Percentiles rank a stretch among this genome's conserved stretches.
Conservation (phyloP, 2,888 invertebrate genomes). For the Synanthedon myopaeformis region DNA sequence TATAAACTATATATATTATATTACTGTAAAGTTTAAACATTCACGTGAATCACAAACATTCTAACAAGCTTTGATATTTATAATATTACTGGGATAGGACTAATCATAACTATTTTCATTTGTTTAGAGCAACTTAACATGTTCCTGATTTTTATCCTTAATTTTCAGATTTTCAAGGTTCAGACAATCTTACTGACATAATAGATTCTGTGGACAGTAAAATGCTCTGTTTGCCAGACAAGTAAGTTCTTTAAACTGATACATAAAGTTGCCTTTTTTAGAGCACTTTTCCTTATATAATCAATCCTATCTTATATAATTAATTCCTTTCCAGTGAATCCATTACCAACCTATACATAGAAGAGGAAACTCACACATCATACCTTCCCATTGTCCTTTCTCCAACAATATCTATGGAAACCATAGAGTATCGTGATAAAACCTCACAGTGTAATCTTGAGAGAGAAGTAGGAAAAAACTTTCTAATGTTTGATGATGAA, state of each 20-base stretch:
- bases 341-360: constrained; percentile 25
- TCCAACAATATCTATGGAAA: constrained; percentile 17
- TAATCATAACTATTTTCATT: no score
- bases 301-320: background rate
- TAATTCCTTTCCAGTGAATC: constrained; percentile 30
- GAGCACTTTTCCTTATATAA: background rate
- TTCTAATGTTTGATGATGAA: constrained; percentile 51
- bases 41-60: no score
- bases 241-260: constrained; percentile 19
- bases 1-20: no score
- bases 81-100: no score
- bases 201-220: constrained; percentile 29
- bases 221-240: constrained; percentile 21
- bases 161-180: constrained; percentile 25
- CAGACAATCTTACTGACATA: constrained; percentile 25
- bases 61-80: no score
- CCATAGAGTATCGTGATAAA: constrained; percentile 28
- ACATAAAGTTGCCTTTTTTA: background rate
- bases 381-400: constrained; percentile 18
- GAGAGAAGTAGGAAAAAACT: constrained; percentile 35
- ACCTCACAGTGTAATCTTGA: constrained; percentile 49
- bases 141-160: background rate
- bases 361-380: constrained; percentile 15
- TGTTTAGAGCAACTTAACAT: no score
- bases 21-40: no score